Conservation (phyloP, 2,113 vertebrate species). For the Blennius ocellaris region DNA sequence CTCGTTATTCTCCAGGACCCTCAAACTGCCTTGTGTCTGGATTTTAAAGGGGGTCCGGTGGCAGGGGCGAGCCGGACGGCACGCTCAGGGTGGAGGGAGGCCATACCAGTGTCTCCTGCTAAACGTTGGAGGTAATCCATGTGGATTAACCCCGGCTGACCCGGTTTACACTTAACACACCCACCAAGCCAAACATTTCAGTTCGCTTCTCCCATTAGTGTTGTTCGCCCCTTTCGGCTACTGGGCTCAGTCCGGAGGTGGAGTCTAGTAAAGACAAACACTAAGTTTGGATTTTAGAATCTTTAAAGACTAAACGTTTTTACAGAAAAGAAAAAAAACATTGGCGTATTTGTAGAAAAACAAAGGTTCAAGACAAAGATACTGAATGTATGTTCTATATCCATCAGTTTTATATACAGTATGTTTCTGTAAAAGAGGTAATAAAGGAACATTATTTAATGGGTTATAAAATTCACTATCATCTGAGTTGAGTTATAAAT, state of each 20-base stretch:
- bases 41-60: conserved; percentile 39
- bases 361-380: too few relatives aligned
- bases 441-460: too few relatives aligned
- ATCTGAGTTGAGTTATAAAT: too few relatives aligned
- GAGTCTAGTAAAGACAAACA: neutral
- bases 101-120: conserved; percentile 73
- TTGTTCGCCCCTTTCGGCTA: conserved; percentile 29
- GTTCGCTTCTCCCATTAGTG: conserved; percentile 44
- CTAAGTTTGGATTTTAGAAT: neutral
- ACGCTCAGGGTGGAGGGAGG: conserved; percentile 26
- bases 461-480: too few relatives aligned
- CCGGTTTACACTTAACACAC: conserved; percentile 70
- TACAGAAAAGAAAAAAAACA: too few relatives aligned
- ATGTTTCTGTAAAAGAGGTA: too few relatives aligned
- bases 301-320: neutral
- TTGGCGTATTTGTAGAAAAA: too few relatives aligned
- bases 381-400: too few relatives aligned
- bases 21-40: conserved; percentile 52
- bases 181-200: conserved; percentile 49
- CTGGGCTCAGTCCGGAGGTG: conserved; percentile 18
- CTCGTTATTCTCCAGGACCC: conserved; percentile 65
- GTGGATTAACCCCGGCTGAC: conserved; percentile 81
- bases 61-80: conserved; percentile 42
- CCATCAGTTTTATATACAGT: too few relatives aligned
- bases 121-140: conserved; percentile 81